Base-by-base conservation (phyloP, 1,140 invertebrate genomes). In the Meloidogyne exigua region DNA sequence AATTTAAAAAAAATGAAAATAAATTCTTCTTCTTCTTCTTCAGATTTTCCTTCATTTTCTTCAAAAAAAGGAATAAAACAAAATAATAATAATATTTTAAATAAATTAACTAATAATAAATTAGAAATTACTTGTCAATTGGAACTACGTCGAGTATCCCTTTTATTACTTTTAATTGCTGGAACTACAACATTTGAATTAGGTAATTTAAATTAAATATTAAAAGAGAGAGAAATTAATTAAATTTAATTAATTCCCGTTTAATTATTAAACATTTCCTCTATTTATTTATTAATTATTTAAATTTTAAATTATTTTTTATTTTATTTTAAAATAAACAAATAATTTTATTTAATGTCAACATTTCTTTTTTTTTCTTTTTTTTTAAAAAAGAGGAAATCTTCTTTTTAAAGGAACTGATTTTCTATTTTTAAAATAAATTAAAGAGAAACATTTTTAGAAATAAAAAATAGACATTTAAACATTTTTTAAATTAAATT, bases 81-180 rank as follows among this genome's bases (percentile, higher is more conserved):
- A n/a, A n/a, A n/a, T n/a, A n/a, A n/a, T n/a, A n/a, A n/a, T n/a
- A 5, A 57, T 57, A n/a, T n/a, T n/a, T 18, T 57, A 4, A 57
- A n/a, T 15, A n/a, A 57, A 57, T 21, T n/a, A 57, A n/a, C 1
- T n/a, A 57, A 57, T 57, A 57, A 57, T 57, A 57, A 57, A 57
- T 57, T 57, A 57, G 49, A 5, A n/a, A n/a, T n/a, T 57, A 57
- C 49, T 57, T 57, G 49, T 5, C 49, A 57, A 57, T 57, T 57
- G 9, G 49, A 57, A 57, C 21, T 57, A 57, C 49, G 49, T 7
- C 49, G 49, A 57, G 49, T 57, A n/a, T 57, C 49, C 7, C 49
- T 57, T 57, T 57, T 57, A 57, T 57, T 57, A n/a, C 49, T 57
- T 57, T 57, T 57, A 57, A 57, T 57, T 57, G 49, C 9, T 57